Conservation (phyloP, 2,113 vertebrate species). For the Corythoichthys intestinalis region DNA sequence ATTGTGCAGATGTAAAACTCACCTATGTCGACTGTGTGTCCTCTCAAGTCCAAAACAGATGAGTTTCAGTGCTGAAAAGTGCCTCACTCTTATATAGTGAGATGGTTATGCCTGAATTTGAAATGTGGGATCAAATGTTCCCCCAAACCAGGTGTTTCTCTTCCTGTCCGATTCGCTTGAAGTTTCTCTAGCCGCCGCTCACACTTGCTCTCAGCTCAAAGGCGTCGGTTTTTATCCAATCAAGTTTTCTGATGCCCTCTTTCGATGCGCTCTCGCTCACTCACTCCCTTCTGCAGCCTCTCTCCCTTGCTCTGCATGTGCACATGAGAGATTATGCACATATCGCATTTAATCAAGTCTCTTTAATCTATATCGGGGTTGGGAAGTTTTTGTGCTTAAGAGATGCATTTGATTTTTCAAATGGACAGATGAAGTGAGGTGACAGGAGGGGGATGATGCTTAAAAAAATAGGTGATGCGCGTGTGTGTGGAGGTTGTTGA, state of each 20-base stretch:
- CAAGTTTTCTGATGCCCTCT: constrained; percentile 13
- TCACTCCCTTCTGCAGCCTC: constrained; percentile 13
- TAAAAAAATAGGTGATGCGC: no score
- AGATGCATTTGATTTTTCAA: not conserved
- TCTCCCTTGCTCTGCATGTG: constrained; percentile 17
- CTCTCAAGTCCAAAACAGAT: constrained; percentile 57
- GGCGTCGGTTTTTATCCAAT: constrained; percentile 30
- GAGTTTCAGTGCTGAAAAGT: constrained; percentile 51
- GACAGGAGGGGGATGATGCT: not conserved
- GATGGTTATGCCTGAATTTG: constrained; percentile 83
- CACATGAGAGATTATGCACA: constrained; percentile 27
- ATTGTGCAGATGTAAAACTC: constrained; percentile 43
- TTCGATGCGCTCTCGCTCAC: no score
- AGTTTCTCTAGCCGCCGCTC: constrained; percentile 74
- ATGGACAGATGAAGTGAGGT: not conserved
- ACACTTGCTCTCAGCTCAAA: constrained; percentile 7
- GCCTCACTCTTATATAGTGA: constrained; percentile 79
- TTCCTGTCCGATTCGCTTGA: constrained; percentile 84
- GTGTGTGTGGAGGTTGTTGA: no score
- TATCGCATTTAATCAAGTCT: constrained; percentile 32
- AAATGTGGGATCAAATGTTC: constrained; percentile 86
- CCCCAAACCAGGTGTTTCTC: constrained; percentile 79
- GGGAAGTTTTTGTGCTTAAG: not conserved
- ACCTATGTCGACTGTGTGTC: constrained; percentile 53
- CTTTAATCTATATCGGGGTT: not conserved